Evolutionary conservation across 2,888 invertebrate genomes (phyloP).

Genomic region (Eupithecia inturbata): DNA sequence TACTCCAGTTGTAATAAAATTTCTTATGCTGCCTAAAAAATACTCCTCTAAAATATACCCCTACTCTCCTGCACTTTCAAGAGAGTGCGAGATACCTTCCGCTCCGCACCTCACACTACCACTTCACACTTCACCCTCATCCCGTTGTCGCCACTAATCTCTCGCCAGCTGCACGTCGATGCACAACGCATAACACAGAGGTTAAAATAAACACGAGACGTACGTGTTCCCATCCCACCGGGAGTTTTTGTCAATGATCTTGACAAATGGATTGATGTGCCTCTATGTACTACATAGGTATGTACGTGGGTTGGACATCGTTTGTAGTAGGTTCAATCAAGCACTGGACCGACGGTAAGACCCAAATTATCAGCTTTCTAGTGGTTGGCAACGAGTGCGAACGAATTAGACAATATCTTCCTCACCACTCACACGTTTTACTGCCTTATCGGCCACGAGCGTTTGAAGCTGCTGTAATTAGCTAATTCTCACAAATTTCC

Average conservation of each 20-base stretch:
- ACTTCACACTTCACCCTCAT: neutral
- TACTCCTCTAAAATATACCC: too few species aligned
- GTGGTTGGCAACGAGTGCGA: neutral
- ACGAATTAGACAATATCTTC: neutral
- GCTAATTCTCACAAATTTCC: neutral
- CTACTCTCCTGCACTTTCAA: neutral
- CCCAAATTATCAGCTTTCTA: neutral
- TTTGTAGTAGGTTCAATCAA: neutral
- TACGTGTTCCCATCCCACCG: slow-evolving; percentile 1
- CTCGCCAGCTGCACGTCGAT: neutral
- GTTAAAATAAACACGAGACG: slow-evolving; percentile 14
- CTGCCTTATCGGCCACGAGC: too few species aligned
- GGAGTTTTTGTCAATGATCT: slow-evolving; percentile 5
- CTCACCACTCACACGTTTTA: neutral
- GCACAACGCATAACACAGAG: neutral
- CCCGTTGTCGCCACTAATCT: neutral
- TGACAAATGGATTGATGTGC: slow-evolving; percentile 26
- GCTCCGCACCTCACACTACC: neutral
- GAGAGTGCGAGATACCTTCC: neutral
- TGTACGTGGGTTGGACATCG: neutral
- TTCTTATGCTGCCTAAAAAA: too few species aligned
- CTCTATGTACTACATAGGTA: neutral
- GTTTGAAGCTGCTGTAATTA: neutral
- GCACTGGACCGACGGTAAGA: neutral
- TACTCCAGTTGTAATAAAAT: neutral